Conservation (phyloP, 2,888 invertebrate genomes). For the Chironomus riparius region DNA sequence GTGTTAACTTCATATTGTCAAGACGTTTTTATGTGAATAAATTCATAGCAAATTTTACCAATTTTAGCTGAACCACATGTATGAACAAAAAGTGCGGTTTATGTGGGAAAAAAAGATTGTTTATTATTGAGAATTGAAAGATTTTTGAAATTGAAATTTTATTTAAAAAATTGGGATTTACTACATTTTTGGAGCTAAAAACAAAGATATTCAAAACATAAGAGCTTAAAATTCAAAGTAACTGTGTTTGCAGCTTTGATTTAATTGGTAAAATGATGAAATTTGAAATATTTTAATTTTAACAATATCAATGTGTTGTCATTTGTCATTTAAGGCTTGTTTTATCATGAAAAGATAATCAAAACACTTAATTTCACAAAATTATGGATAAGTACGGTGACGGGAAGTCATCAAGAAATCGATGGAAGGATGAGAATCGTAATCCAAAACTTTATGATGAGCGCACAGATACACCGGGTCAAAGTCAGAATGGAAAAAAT, state of each 20-base stretch:
- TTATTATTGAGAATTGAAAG: neutral
- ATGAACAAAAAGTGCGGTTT: neutral
- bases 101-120: neutral
- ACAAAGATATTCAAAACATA: too few species aligned
- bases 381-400: constrained; percentile 12
- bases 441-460: constrained; percentile 25
- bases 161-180: neutral
- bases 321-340: neutral
- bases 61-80: neutral
- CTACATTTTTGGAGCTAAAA: neutral
- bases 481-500: constrained; percentile 43
- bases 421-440: constrained; percentile 24
- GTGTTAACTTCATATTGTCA: too few species aligned
- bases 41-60: too few species aligned
- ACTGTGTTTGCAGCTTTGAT: neutral
- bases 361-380: neutral
- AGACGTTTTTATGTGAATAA: too few species aligned
- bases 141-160: neutral
- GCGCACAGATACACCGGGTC: neutral
- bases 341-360: neutral
- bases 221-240: too few species aligned
- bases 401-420: neutral
- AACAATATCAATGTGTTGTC: neutral
- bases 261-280: neutral
- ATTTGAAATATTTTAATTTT: neutral